Evolutionary conservation across 2,888 invertebrate genomes (phyloP).

Genomic region (Oeneis ivallda): DNA sequence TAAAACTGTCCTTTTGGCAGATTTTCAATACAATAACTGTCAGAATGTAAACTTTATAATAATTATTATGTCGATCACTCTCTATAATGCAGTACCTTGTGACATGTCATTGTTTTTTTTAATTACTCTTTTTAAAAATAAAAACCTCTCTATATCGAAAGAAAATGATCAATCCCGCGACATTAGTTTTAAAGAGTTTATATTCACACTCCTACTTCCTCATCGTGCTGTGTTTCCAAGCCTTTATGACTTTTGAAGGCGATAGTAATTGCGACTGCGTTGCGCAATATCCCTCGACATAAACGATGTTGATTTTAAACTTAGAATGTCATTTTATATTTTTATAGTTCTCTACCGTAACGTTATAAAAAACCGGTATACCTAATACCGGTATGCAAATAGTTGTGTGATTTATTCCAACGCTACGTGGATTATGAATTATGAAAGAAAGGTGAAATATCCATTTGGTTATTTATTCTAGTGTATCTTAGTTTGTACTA

Average conservation of each 20-base stretch:
- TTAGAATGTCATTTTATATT: conserved; percentile 26
- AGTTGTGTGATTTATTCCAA: conserved; percentile 23
- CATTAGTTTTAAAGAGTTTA: no score
- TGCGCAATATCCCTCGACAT: not conserved
- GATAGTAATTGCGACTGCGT: not conserved
- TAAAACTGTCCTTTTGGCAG: no score
- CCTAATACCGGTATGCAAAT: conserved; percentile 30
- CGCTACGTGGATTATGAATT: conserved; percentile 17
- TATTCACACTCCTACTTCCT: no score
- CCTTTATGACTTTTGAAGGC: not conserved
- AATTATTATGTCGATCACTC: no score
- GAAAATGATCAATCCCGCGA: no score
- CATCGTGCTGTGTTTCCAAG: not conserved
- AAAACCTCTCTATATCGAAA: no score
- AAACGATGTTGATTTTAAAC: conserved; percentile 14
- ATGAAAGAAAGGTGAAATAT: conserved; percentile 15
- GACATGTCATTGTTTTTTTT: no score
- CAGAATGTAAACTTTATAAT: no score
- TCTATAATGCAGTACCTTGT: no score
- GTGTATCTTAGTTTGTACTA: not conserved
- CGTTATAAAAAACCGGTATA: conserved; percentile 19
- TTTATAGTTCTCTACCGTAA: conserved; percentile 21
- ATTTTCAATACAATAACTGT: no score
- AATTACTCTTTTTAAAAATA: no score
- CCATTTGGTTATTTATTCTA: not conserved